A percentile compares a stretch with the other conserved stretches of the same genome.
phyloP scores from a whole-genome alignment of 2,888 invertebrate genomes.

The Ophion obscuratus region DNA sequence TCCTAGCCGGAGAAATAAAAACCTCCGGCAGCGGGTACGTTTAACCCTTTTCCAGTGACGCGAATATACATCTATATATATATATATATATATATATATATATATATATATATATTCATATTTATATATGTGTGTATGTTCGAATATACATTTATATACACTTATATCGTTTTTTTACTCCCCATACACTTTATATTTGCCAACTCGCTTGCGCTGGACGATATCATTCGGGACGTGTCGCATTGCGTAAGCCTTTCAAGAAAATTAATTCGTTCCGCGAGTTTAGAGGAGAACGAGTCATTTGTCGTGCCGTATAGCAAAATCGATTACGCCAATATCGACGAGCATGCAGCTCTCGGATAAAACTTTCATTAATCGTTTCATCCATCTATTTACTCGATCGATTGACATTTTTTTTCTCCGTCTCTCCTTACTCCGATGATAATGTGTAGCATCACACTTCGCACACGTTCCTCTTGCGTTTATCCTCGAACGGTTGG shows the following conservation, averaged over 20 bases:
- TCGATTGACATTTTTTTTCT: conserved; percentile 12
- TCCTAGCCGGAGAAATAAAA: conserved; percentile 19
- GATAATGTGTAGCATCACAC: too few species aligned
- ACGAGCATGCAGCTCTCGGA: background rate
- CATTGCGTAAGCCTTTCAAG: conserved; percentile 48
- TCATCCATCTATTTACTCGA: conserved; percentile 41
- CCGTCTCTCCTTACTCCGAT: background rate
- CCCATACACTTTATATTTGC: background rate
- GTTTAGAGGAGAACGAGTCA: conserved; percentile 3
- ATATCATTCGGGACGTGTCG: conserved; percentile 24
- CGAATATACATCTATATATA: too few species aligned
- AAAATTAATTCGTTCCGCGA: conserved; percentile 23
- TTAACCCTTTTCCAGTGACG: conserved; percentile 34
- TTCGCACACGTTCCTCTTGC: background rate
- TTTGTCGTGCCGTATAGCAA: background rate
- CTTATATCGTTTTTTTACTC: background rate
- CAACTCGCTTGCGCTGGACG: background rate
- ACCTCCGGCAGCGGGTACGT: conserved; percentile 14
- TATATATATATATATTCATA: background rate
- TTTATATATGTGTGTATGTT: background rate
- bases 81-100: too few species aligned
- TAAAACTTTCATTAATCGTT: conserved; percentile 10
- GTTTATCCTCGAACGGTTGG: background rate
- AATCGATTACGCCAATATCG: conserved; percentile 15
- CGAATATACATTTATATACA: background rate